Evolutionary conservation across 2,797 vertebrate species (phyloP).

Genomic region (Chrosomus eos): DNA sequence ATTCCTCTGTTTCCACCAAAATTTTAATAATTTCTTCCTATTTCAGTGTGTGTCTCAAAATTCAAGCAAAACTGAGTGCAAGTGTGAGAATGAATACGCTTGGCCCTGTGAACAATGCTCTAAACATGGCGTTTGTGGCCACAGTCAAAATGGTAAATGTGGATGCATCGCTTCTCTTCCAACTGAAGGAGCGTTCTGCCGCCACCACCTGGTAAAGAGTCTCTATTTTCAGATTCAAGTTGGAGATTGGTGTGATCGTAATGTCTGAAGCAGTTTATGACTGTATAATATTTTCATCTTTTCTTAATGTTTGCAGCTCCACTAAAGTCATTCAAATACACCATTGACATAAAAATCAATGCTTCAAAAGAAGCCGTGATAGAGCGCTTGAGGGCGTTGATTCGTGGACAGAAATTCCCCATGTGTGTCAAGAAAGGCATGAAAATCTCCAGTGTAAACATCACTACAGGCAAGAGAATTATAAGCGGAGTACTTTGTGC

Average conservation of each 20-base stretch:
- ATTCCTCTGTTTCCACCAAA: neutral
- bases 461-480: neutral
- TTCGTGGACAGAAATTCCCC: neutral
- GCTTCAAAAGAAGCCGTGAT: neutral
- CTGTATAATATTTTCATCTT: fast-evolving
- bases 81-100: neutral
- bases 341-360: neutral
- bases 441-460: neutral
- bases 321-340: neutral
- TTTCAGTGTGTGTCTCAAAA: neutral
- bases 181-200: neutral
- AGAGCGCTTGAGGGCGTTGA: neutral
- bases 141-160: neutral
- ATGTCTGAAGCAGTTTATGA: neutral
- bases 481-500: no score
- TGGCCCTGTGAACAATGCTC: neutral
- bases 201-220: neutral
- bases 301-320: neutral
- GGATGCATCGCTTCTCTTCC: neutral
- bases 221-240: neutral
- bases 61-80: neutral
- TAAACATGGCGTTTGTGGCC: neutral
- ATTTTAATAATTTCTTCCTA: neutral
- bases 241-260: fast-evolving
- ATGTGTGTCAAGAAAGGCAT: neutral